Evolutionary conservation across 2,888 invertebrate species (phyloP), one percentile per base, ranked within the genome.

Genomic region (Tholera decimalis): DNA sequence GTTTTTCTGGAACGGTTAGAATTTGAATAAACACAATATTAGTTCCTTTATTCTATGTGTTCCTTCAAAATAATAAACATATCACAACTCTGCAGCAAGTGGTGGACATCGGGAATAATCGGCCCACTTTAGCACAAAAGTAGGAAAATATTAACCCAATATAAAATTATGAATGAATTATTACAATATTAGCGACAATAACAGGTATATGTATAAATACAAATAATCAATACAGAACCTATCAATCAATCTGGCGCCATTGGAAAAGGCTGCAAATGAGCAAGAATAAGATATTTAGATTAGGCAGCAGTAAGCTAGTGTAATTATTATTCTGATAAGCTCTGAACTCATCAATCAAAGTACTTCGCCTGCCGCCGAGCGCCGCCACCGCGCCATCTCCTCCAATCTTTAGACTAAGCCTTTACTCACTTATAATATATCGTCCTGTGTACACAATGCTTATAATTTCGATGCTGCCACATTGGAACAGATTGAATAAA

Each of bases 261-360:
- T 67, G 65, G 54, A 71, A n/a, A 77, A 60, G 69, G 72, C 56
- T 57, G 55, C 54, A 75, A 75, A 73, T 75, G 68, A 68, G 64
- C 30, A 69, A 71, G 73, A 85, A 83, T 78, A 79, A 77, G 78
- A 82, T 82, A 74, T 77, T 79, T 53, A 80, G 79, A 82, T 82
- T 76, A 81, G 57, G 75, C 65, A 74, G 55, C 77, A 73, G 71
- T 76, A 68, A 79, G 69, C 64, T 68, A 68, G 60, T 77, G 76
- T 83, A 79, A 85, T 86, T 82, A 85, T 82, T 83, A 84, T 82
- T 85, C 81, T 73, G 77, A 70, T 79, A 78, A 81, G 80, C 84
- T 63, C 73, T 56, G 70, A 77, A 76, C 81, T 88, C 88, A 89
- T 89, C 89, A 89, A 89, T 89, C 89, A 89, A 82, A 81, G 77